Percentiles rank a stretch among this genome's conserved stretches.
Conservation (phyloP, 2,888 invertebrate genomes). For the Plagodis dolabraria region DNA sequence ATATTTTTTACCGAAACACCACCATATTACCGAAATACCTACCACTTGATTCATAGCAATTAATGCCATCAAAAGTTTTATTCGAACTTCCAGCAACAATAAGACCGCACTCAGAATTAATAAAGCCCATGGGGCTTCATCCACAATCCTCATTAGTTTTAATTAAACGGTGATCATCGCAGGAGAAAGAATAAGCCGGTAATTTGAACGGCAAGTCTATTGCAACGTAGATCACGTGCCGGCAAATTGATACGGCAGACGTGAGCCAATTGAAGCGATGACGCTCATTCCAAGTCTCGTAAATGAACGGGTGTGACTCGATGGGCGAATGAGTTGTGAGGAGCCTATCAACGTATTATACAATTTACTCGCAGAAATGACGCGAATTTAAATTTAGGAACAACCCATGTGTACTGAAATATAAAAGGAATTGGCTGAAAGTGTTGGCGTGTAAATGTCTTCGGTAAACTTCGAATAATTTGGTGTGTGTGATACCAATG, state of each 20-base stretch:
- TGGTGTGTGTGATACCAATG: no score
- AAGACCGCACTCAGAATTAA: slow-evolving; percentile 33
- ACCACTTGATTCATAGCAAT: no score
- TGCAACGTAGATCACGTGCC: slow-evolving; percentile 63
- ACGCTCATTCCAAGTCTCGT: slow-evolving; percentile 60
- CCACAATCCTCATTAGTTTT: slow-evolving; percentile 53
- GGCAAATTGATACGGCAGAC: slow-evolving; percentile 70
- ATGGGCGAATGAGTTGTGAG: slow-evolving; percentile 7
- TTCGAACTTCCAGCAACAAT: not conserved
- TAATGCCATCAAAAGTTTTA: not conserved
- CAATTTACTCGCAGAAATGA: not conserved
- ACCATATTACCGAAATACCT: no score
- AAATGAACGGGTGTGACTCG: slow-evolving; percentile 38
- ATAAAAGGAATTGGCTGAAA: not conserved
- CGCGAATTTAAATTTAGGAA: not conserved
- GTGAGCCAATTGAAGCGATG: slow-evolving; percentile 67
- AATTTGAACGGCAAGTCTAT: slow-evolving; percentile 52
- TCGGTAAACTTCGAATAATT: no score
- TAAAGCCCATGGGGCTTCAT: slow-evolving; percentile 32
- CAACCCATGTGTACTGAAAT: not conserved
- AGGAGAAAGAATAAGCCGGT: slow-evolving; percentile 55
- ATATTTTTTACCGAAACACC: no score
- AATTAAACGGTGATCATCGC: slow-evolving; percentile 61
- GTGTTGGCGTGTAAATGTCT: not conserved
- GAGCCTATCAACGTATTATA: slow-evolving; percentile 1